phyloP scores from a whole-genome alignment of 1,140 invertebrate species.

The Pseudoatta argentina region DNA sequence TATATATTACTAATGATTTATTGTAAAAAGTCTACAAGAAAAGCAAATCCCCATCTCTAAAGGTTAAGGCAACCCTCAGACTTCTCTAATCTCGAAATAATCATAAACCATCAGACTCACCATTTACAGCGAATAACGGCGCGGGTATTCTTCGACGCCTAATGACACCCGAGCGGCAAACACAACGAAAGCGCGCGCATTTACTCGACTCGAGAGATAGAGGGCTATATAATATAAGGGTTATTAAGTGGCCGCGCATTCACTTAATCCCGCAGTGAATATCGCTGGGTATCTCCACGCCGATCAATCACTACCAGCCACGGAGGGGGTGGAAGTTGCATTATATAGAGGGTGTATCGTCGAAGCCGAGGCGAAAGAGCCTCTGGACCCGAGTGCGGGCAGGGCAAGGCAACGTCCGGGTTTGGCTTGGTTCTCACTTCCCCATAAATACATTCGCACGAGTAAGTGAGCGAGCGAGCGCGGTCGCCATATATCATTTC shows the following conservation, averaged over 20 bases:
- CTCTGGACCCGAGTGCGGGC: conserved; percentile 36
- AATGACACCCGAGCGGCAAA: conserved; percentile 1
- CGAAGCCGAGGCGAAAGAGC: conserved; percentile 49
- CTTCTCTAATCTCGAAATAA: conserved; percentile 17
- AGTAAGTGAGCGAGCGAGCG: conserved; percentile 61
- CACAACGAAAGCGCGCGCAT: not conserved
- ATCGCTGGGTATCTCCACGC: conserved; percentile 84
- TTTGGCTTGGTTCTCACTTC: conserved; percentile 69
- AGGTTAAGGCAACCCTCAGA: not conserved
- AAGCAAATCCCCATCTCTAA: too few relatives aligned
- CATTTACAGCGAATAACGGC: not conserved
- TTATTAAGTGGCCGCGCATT: conserved; percentile 85
- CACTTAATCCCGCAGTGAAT: conserved; percentile 86
- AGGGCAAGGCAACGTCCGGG: conserved; percentile 56
- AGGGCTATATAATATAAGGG: conserved; percentile 74
- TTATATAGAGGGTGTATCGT: conserved; percentile 61
- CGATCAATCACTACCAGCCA: conserved; percentile 83
- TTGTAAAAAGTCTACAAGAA: too few relatives aligned
- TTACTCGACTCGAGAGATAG: conserved; percentile 38
- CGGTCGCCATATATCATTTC: conserved; percentile 86
- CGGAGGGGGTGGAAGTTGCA: conserved; percentile 51
- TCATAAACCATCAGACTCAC: conserved; percentile 8
- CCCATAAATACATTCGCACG: conserved; percentile 50
- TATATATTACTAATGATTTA: too few relatives aligned
- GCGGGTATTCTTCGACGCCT: conserved; percentile 9